These are phyloP conservation scores for Brachionus manjavacas DNA, from an alignment of 1,140 invertebrate genomes.

Conservation along the genomic window DNA sequence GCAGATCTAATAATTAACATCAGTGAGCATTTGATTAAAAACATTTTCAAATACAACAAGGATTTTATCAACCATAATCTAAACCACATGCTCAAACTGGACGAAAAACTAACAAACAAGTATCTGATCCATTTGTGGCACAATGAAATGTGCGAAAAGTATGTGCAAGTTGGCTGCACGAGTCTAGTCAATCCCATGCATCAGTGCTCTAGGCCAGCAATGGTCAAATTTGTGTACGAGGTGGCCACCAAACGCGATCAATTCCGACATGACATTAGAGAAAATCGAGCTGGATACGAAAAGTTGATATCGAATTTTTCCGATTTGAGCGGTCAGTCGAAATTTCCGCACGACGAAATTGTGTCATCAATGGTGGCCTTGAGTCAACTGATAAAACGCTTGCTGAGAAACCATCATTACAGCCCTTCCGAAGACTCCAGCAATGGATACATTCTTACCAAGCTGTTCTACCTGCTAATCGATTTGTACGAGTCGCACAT, in stretches of 20 bases:
- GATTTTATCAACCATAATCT: constrained; percentile 34
- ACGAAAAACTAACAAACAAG: constrained; percentile 32
- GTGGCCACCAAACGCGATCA: constrained; percentile 29
- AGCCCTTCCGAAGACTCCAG: constrained; percentile 9
- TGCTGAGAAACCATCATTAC: constrained; percentile 6
- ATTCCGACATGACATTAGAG: constrained; percentile 28
- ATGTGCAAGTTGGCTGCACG: constrained; percentile 4
- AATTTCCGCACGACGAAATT: constrained; percentile 36
- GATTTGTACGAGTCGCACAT: constrained; percentile 36
- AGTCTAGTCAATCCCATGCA: constrained; percentile 41
- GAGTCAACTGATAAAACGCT: constrained; percentile 34
- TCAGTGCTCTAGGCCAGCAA: constrained; percentile 36
- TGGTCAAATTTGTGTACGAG: constrained; percentile 41
- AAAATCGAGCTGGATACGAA: constrained; percentile 19
- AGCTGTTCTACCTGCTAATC: constrained; percentile 34
- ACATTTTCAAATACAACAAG: constrained; percentile 29
- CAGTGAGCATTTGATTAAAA: constrained; percentile 24
- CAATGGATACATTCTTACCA: not conserved
- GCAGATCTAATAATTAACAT: constrained; percentile 13
- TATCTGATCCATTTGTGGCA: constrained; percentile 37
- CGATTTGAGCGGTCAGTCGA: not conserved
- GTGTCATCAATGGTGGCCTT: constrained; percentile 20
- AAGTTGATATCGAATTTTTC: constrained; percentile 21
- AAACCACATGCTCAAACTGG: constrained; percentile 40
- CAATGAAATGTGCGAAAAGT: constrained; percentile 41